Evolutionary conservation across 2,113 vertebrate genomes (phyloP).

Genomic region (Sinocyclocheilus anshuiensis): DNA sequence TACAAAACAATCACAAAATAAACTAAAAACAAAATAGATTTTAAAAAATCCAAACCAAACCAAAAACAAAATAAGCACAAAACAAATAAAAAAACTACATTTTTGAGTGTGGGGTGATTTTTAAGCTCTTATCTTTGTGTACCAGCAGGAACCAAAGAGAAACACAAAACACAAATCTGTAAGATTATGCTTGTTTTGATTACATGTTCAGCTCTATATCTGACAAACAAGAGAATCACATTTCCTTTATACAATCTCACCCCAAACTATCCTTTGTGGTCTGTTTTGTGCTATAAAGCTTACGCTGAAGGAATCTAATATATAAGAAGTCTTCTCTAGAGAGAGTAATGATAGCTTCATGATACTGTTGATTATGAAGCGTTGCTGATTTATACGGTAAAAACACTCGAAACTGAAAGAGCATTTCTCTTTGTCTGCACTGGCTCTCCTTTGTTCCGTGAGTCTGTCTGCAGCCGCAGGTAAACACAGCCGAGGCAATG

Average conservation of each 20-base stretch:
- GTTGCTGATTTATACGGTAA: neutral
- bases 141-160: neutral
- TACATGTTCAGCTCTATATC: neutral
- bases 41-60: too few species aligned
- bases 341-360: neutral
- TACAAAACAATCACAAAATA: too few species aligned
- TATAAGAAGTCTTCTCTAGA: neutral
- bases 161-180: neutral
- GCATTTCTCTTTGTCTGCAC: neutral
- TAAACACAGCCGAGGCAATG: neutral
- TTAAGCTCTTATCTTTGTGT: too few species aligned
- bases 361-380: neutral
- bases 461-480: neutral
- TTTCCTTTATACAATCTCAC: too few species aligned
- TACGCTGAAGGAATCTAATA: neutral
- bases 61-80: too few species aligned
- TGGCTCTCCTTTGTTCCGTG: neutral
- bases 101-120: too few species aligned
- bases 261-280: neutral
- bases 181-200: neutral
- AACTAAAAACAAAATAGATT: too few species aligned
- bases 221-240: neutral
- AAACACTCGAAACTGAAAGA: slow-evolving; percentile 11
- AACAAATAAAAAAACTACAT: too few species aligned
- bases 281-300: neutral